phyloP scores from a whole-genome alignment of 1,140 invertebrate species.

The Papilio polytes region DNA sequence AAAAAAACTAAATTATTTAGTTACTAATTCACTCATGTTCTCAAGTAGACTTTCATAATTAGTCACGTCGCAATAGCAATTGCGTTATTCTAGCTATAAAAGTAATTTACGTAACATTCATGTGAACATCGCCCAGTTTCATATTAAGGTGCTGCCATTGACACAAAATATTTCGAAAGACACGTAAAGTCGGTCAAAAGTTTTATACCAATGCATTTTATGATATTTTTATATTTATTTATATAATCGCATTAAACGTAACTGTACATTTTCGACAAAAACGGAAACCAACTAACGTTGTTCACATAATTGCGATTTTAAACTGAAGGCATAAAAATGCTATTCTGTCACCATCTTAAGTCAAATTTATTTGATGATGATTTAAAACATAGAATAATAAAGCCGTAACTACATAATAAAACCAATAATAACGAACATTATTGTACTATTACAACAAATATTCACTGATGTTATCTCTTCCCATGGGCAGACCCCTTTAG shows the following conservation, averaged over 20 bases:
- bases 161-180: slow-evolving; percentile 1
- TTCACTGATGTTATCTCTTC: no score
- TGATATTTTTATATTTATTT: background rate
- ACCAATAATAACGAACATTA: background rate
- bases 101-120: background rate
- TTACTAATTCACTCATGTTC: no score
- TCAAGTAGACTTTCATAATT: background rate
- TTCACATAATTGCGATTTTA: background rate
- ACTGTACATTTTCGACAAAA: background rate
- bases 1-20: no score
- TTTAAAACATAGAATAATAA: no score
- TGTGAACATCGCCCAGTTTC: slow-evolving; percentile 16
- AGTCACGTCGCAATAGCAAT: background rate
- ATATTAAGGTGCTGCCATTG: background rate
- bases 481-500: no score
- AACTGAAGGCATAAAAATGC: no score
- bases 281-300: background rate
- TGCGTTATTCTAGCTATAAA: background rate
- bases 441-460: background rate
- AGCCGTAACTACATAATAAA: no score
- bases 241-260: background rate
- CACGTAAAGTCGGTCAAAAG: background rate
- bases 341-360: no score
- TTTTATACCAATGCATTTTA: slow-evolving; percentile 6
- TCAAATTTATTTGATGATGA: no score